Evolutionary conservation across 2,888 invertebrate genomes (phyloP), one percentile per base, ranked within the genome.

Genomic region (Pterostichus niger): DNA sequence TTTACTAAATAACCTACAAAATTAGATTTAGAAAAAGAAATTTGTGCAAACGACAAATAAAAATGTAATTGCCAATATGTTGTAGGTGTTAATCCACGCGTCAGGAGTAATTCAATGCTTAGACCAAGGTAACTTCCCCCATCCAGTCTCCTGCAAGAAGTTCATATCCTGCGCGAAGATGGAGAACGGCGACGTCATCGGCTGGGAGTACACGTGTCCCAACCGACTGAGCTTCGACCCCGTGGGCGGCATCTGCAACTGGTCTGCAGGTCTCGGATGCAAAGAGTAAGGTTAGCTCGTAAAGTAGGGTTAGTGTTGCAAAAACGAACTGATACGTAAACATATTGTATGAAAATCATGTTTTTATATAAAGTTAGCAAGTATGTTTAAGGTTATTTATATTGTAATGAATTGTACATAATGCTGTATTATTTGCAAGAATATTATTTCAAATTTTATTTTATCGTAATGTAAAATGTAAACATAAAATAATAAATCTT

Each of bases 141-240:
- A 98, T 91, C 98, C 98, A 1, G 92, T 94, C 13, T 97, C 96
- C 0, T 98, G 98, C 89, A 95, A 95, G 90, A 97, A 97, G 90
- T 98, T 97, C 89, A 97, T 98, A 86, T 96, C 96, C 17, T 98
- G 98, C 89, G 96, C 97, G 33, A 93, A 93, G 88, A 94, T 96
- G 91, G 96, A 96, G 85, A 94, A 93, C 87, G 95, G 94, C 11
- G 93, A 93, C 13, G 93, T 96, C 1, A 90, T 95, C 0, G 97
- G 96, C 7, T 97, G 96, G 94, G 96, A 96, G 87, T 97, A 97
- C 90, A 94, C 96, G 11, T 97, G 97, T 88, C 97, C 97, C 0
- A 94, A 94, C 86, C 95, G 95, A 44, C 91, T 97, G 3, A 96
- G 96, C 87, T 97, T 96, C 88, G 97, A 97, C 89, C 97, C 96